Conservation (phyloP, 1,140 invertebrate genomes). For the Asobara japonica region DNA sequence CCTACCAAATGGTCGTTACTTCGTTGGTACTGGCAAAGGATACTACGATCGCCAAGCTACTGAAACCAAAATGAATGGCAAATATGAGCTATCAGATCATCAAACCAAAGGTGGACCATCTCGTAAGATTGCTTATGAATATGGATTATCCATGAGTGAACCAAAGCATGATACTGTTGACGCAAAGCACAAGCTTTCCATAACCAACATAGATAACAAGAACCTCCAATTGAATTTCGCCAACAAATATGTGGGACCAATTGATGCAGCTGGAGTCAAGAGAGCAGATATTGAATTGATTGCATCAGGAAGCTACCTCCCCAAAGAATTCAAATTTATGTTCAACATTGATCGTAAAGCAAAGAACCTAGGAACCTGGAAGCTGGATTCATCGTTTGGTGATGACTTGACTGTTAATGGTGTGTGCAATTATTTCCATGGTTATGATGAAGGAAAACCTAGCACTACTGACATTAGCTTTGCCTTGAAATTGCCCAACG, state of each 20-base stretch:
- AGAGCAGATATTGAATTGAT: slow-evolving; percentile 37
- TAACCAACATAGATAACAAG: slow-evolving; percentile 52
- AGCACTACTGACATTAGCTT: slow-evolving; percentile 51
- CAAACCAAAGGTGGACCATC: slow-evolving; percentile 67
- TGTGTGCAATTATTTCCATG: slow-evolving; percentile 61
- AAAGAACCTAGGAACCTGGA: slow-evolving; percentile 27
- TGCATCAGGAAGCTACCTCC: slow-evolving; percentile 57
- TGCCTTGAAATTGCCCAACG: slow-evolving; percentile 64
- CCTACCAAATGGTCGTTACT: slow-evolving; percentile 68
- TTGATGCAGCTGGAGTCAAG: slow-evolving; percentile 46
- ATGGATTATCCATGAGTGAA: neutral
- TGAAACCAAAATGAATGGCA: slow-evolving; percentile 55
- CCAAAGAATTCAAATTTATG: slow-evolving; percentile 51
- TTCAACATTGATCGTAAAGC: slow-evolving; percentile 29
- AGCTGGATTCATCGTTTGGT: slow-evolving; percentile 48
- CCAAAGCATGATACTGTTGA: slow-evolving; percentile 55
- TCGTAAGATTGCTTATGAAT: slow-evolving; percentile 54
- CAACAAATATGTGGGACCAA: slow-evolving; percentile 45
- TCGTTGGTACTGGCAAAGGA: slow-evolving; percentile 65
- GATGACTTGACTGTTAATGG: slow-evolving; percentile 48
- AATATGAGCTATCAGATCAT: slow-evolving; percentile 65
- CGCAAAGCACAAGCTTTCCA: slow-evolving; percentile 57
- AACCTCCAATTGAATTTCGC: slow-evolving; percentile 44
- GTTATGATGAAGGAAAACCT: slow-evolving; percentile 55
- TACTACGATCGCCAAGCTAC: slow-evolving; percentile 60